Base-by-base conservation (phyloP, 2,888 invertebrate genomes). In the Aromia moschata region DNA sequence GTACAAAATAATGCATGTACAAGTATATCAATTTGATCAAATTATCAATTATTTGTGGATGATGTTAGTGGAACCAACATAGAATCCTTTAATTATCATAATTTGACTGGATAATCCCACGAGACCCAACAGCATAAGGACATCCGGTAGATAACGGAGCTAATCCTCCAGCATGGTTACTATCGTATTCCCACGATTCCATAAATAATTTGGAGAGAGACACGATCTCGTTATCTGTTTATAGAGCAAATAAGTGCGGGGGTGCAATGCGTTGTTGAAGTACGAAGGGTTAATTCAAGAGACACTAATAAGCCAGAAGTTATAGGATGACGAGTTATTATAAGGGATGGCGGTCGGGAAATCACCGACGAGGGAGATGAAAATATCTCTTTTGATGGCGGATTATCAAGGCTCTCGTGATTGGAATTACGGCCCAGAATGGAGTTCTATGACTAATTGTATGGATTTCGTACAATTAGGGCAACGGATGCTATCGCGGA, bases 401-500 rank as follows among this genome's bases (percentile, higher is more conserved):
- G 65, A 68, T 68, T 70, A 65, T 59, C 59, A 58, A 52, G 60
- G 65, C 64, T 62, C 60, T 68, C 63, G 63, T 69, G 66, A 67
- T 61, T 59, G 57, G 62, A 63, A 64, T 69, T 57, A 68, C 63
- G 52, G 44, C 38, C 56, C 31, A 60, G 58, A 54, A 57, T 62
- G 54, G 52, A 52, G 40, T 52, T 41, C 41, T 52, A 52, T 61
- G 65, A 65, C 68, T 70, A 69, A 70, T 72, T 69, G 69, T 65
- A 60, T 64, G 59, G 65, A 65, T 52, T 40, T 25, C 25, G 40
- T 25, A 52, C 52, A 41, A 52, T 52, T 52, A 52, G 41, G 30
- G n/a, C 31, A 30, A 18, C 15, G 40, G 31, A 25, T 41, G 41
- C 30, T 17, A 30, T 52, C 31, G 41, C 3, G 12, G 31, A 52